Base-by-base conservation (phyloP, 2,888 invertebrate genomes). In the Pristionchus maxplancki region DNA sequence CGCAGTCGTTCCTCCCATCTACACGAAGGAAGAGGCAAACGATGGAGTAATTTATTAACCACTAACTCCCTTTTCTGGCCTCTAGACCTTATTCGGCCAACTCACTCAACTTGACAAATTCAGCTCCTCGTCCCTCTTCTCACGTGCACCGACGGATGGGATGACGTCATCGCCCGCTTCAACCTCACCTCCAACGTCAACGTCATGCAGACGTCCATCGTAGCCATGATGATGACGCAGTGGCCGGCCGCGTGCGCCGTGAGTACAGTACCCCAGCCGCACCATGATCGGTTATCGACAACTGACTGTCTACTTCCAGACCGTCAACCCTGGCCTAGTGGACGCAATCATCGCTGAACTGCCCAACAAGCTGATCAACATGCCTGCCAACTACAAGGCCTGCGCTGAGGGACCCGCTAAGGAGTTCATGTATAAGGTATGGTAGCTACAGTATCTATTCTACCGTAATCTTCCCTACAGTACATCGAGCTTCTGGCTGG, bases 81-180 rank as follows among this genome's bases (percentile, higher is more conserved):
- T 67, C n/a, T 1, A 67, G 34, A 9, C 37, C 31, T 9, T 5
- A 37, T 71, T 34, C 17, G 8, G 34, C 5, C 71, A 15, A 17
- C 3, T 44, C 44, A 6, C 44, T 11, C 44, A 81, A 20, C 81
- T 4, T 48, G 3, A 1, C 28, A 11, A 17, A 44, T 86, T 3
- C 48, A 86, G 86, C 48, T 86, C n/a, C 64, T 67, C 28, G 86
- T 86, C 20, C 86, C 86, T 40, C 86, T 48, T 28, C 64, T 86
- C 48, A 44, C 67, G 44, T 86, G 86, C 37, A 48, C 44, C 8
- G 86, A 64, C 40, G 64, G 67, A n/a, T 67, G 64, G 86, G 64
- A 67, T 44, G 64, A 86, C 28, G 40, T 67, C 44, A n/a, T 44
- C 31, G 34, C 44, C 9, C 40, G 48, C 15, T 44, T 48, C 84